Percentiles rank a stretch among this genome's conserved stretches.
phyloP scores from a whole-genome alignment of 2,888 invertebrate species.

The Stenolophus ochropezus region DNA sequence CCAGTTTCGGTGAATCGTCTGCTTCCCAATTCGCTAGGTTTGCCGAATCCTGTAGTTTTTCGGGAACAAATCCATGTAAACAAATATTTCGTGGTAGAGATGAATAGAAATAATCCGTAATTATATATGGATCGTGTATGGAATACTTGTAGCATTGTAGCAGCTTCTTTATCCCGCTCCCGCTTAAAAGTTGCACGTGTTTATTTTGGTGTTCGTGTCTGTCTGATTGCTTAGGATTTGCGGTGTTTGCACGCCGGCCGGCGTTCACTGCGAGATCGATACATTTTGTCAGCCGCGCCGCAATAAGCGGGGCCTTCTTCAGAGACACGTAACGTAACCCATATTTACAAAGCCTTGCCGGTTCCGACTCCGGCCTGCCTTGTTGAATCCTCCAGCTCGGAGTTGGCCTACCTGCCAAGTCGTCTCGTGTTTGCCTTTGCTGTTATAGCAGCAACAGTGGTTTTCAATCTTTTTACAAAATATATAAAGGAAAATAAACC shows the following conservation, averaged over 20 bases:
- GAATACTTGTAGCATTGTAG: too few relatives aligned
- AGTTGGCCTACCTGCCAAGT: background rate
- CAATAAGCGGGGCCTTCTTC: constrained; percentile 29
- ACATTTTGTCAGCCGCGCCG: constrained; percentile 53
- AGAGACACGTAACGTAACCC: constrained; percentile 45
- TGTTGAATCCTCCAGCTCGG: constrained; percentile 25
- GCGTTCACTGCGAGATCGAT: constrained; percentile 57
- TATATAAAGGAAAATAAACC: background rate
- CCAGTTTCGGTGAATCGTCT: too few relatives aligned
- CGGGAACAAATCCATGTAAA: background rate
- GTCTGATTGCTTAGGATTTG: constrained; percentile 61
- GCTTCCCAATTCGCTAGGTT: background rate
- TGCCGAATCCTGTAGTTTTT: too few relatives aligned
- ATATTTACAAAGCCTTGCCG: constrained; percentile 49
- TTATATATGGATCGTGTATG: background rate
- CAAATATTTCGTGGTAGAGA: background rate
- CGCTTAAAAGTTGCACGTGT: constrained; percentile 52
- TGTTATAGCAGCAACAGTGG: constrained; percentile 12
- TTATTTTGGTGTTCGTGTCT: constrained; percentile 55
- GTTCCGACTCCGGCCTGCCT: too few relatives aligned
- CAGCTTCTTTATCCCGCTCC: too few relatives aligned
- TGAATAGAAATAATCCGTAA: background rate
- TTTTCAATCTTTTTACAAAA: background rate
- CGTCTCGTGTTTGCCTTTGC: constrained; percentile 35
- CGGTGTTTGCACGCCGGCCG: constrained; percentile 55